Evolutionary conservation across 1,140 invertebrate species (phyloP).

Genomic region (Hylaeus anthracinus): DNA sequence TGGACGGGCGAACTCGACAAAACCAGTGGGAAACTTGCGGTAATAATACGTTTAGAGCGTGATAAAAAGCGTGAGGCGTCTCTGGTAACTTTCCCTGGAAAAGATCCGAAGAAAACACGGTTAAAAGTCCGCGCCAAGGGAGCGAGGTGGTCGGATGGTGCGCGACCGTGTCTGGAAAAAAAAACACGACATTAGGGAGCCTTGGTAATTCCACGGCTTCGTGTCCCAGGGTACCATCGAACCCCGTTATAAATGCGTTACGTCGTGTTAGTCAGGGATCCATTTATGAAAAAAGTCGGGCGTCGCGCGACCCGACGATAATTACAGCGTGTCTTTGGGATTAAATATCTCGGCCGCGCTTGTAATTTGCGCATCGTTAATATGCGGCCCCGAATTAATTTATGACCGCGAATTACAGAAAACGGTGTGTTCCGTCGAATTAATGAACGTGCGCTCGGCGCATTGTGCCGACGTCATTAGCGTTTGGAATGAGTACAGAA

Average conservation of each 20-base stretch:
- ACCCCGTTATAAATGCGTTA: conserved; percentile 47
- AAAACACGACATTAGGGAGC: conserved; percentile 39
- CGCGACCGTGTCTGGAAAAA: conserved; percentile 1
- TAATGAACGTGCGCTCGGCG: not conserved
- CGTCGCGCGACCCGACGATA: conserved; percentile 38
- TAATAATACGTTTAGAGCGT: conserved; percentile 5
- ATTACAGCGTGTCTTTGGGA: conserved; percentile 48
- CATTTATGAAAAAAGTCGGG: conserved; percentile 37
- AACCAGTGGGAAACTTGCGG: not conserved
- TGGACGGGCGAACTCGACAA: not conserved
- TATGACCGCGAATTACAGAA: conserved; percentile 41
- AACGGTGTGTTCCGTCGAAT: conserved; percentile 19
- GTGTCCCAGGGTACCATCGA: conserved; percentile 41
- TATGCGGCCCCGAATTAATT: conserved; percentile 43
- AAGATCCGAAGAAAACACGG: conserved; percentile 21
- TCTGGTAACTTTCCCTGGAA: not conserved
- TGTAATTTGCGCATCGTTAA: conserved; percentile 50
- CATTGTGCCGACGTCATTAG: not conserved
- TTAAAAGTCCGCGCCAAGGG: conserved; percentile 15
- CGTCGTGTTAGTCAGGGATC: conserved; percentile 38
- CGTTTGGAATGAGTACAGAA: not conserved
- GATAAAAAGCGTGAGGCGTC: conserved; percentile 10
- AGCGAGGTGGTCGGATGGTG: conserved; percentile 9
- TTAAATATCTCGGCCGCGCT: conserved; percentile 41
- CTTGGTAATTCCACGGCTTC: conserved; percentile 33